Base-by-base conservation (phyloP, 2,113 vertebrate genomes). In the Eidolon helvum region DNA sequence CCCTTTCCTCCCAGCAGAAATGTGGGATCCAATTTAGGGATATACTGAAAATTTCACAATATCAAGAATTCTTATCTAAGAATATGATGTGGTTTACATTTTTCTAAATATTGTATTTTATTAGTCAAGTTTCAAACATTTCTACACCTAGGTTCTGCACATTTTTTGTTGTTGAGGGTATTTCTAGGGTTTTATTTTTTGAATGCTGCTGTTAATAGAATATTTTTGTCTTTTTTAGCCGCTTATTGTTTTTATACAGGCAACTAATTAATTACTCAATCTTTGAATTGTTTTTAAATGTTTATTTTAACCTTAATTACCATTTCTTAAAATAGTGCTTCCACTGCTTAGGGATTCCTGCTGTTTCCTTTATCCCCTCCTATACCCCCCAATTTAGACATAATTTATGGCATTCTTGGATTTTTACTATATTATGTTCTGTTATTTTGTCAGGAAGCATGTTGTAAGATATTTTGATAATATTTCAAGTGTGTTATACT, bases 131-230 rank as follows among this genome's bases (percentile, higher is more conserved):
- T 90, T 90, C 30, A 69, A 33, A 55, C 53, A 86, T 90, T 86
- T 93, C 33, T 71, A 21, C n/a, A 43, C 0, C 38, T 84, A 84
- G 61, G 10, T 82, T 22, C 3, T 89, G 10, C 24, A 59, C 14
- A 59, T 40, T 14, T 61, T n/a, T 10, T 45, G 7, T 61, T 78
- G 2, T 78, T 90, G 40, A 57, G 12, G 33, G 9, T 22, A 16
- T 83, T 84, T 48, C n/a, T 94, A 84, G 40, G 55, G 38, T 80
- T 94, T 33, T 87, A 38, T 74, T 89, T 84, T 77, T 93, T 69
- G 12, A 4, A 84, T 84, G 28, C 40, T 79, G 1, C 22, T 79
- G 2, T 57, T 14, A 68, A 14, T 65, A 30, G 8, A 75, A 48
- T 68, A 10, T 19, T 78, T 90, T 72, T 66, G 0, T 86, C 3